A percentile compares a stretch with the other conserved stretches of the same genome.
Evolutionary conservation across 2,113 vertebrate species (phyloP).

Genomic region (Scartelaos histophorus): DNA sequence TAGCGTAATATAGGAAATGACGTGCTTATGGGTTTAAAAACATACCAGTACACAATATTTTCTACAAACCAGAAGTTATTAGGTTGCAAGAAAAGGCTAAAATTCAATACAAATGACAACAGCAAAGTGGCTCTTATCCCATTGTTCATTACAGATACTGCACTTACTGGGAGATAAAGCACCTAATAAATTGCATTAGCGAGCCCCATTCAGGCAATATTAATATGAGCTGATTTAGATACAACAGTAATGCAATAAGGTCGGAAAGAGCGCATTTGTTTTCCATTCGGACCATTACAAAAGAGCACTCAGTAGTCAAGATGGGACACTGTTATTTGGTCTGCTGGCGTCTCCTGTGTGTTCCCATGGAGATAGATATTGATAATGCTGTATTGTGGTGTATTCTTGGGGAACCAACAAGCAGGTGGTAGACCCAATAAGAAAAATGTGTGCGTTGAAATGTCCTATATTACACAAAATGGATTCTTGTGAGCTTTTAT

Average conservation of each 20-base stretch:
- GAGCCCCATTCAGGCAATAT: neutral
- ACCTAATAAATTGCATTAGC: neutral
- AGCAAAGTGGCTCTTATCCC: neutral
- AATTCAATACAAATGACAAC: neutral
- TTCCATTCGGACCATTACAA: neutral
- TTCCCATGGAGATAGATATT: no score
- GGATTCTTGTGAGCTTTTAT: no score
- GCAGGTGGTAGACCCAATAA: no score
- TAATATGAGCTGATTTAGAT: neutral
- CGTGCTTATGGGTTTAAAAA: no score
- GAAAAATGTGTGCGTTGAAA: no score
- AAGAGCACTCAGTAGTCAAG: neutral
- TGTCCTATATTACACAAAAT: no score
- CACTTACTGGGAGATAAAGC: neutral
- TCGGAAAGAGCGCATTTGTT: neutral
- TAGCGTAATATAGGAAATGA: no score
- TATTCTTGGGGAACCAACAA: no score
- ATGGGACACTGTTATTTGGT: neutral
- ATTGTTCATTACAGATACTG: slow-evolving; percentile 8
- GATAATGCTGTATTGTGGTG: no score
- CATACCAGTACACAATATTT: no score
- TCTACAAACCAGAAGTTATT: neutral
- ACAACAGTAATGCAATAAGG: neutral
- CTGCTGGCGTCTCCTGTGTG: no score
- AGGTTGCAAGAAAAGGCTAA: neutral